These are phyloP conservation scores for Kryptolebias ocellatus DNA, from an alignment of 2,797 vertebrate genomes.

Conservation along the genomic window DNA sequence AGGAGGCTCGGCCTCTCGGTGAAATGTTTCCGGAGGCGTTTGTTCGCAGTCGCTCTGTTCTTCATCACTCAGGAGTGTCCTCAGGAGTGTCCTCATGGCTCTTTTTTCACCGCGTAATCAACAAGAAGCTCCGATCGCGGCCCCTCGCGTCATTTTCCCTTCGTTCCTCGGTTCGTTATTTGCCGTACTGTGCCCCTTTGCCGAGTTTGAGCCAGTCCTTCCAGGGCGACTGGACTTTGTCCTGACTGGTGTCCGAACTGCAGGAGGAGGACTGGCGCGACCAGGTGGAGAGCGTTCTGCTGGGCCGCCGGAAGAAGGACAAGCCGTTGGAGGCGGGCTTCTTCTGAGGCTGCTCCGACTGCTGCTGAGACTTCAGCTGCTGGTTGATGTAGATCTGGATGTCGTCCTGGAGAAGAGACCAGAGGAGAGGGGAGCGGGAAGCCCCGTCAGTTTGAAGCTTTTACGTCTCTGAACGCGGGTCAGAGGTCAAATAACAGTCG, in stretches of 20 bases:
- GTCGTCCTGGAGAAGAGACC: conserved; percentile 79
- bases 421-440: conserved; percentile 19
- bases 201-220: conserved; percentile 81
- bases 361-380: conserved; percentile 82
- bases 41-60: conserved; percentile 47
- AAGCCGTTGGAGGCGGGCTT: conserved; percentile 64
- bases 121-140: conserved; percentile 12
- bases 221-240: conserved; percentile 74
- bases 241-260: conserved; percentile 56
- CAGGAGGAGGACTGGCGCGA: conserved; percentile 54
- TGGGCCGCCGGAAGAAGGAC: conserved; percentile 73
- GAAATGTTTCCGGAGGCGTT: conserved; percentile 59
- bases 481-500: too few species aligned
- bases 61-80: conserved; percentile 32
- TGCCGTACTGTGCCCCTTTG: conserved; percentile 71
- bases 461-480: not conserved
- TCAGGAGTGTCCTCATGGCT: conserved; percentile 42
- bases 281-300: conserved; percentile 48
- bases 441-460: not conserved
- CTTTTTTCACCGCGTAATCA: conserved; percentile 16
- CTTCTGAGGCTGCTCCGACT: conserved; percentile 70
- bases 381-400: conserved; percentile 85
- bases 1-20: conserved; percentile 51
- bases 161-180: conserved; percentile 41
- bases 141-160: conserved; percentile 4